Evolutionary conservation across 2,113 vertebrate genomes (phyloP), one percentile per base, ranked within the genome.

Genomic region (Istiophorus platypterus): DNA sequence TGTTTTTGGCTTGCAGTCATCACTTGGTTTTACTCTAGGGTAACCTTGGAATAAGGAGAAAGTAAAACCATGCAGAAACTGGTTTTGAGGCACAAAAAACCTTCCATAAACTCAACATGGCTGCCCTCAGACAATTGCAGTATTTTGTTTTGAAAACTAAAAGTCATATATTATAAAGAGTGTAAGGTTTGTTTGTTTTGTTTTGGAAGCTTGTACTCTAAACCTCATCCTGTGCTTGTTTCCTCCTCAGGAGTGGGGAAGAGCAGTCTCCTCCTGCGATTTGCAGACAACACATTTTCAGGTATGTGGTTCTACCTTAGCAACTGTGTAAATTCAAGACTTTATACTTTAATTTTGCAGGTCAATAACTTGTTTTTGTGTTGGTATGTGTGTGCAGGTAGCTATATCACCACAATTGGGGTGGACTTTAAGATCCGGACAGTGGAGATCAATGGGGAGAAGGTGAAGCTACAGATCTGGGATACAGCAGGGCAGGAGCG

Each of bases 391-490:
- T 81, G 56, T 79, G 56, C 93, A 99, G 98, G 98, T 95, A 99
- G 98, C 93, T 99, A 99, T 89, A 99, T 99, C 84, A 99, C 98
- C 88, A 99, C 98, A 0, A 99, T 99, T 2, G 98, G 98, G 7
- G 98, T 99, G 78, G 98, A 99, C 86, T 99, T 99, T 87, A 99
- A 99, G 96, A 99, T 99, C 88, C 96, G 98, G 78, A 99, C 98
- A 0, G 98, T 99, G 90, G 98, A 99, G 93, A 97, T 99, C 86
- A 99, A 98, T 72, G 98, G 98, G 11, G 98, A 99, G 95, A 99
- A 99, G 85, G 98, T 99, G 93, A 99, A 99, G 88, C 95, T 99
- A 63, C 98, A 99, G 94, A 99, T 99, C 91, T 99, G 98, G 98
- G 98, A 99, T 85, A 99, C 98, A 0, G 98, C 98, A 0, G 98